Percentiles rank a stretch among this genome's conserved stretches.
Conservation (phyloP, 1,140 invertebrate genomes). For the Archivesica marissinica region DNA sequence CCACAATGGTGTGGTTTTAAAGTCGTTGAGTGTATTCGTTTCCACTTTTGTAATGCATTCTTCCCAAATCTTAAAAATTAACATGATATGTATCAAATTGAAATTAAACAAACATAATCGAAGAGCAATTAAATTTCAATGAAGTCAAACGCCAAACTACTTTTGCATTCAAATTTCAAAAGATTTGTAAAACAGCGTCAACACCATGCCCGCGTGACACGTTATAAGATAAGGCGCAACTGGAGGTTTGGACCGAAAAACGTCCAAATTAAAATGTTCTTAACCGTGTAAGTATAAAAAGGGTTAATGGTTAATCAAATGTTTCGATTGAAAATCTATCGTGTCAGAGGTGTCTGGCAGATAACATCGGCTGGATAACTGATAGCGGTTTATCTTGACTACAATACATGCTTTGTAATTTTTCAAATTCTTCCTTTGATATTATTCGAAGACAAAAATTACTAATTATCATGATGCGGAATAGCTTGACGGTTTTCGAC, state of each 20-base stretch:
- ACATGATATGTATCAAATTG: conserved; percentile 31
- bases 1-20: no score
- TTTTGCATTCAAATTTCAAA: conserved; percentile 28
- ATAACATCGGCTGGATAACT: neutral
- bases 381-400: neutral
- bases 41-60: neutral
- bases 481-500: neutral
- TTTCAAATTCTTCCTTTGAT: neutral
- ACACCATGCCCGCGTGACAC: conserved; percentile 32
- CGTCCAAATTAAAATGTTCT: conserved; percentile 5
- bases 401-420: conserved; percentile 4
- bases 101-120: conserved; percentile 38
- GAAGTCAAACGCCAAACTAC: conserved; percentile 16
- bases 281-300: neutral
- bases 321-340: conserved; percentile 5
- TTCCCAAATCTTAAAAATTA: conserved; percentile 15
- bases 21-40: conserved; percentile 2
- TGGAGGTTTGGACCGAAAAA: conserved; percentile 49
- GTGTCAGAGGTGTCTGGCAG: conserved; percentile 22
- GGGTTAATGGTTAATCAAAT: conserved; percentile 35
- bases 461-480: neutral
- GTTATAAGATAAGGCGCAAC: conserved; percentile 10
- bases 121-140: conserved; percentile 54
- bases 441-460: neutral
- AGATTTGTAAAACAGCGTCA: conserved; percentile 3